These are phyloP conservation scores for Seriola aureovittata DNA, from an alignment of 2,113 vertebrate species.

Conservation along the genomic window DNA sequence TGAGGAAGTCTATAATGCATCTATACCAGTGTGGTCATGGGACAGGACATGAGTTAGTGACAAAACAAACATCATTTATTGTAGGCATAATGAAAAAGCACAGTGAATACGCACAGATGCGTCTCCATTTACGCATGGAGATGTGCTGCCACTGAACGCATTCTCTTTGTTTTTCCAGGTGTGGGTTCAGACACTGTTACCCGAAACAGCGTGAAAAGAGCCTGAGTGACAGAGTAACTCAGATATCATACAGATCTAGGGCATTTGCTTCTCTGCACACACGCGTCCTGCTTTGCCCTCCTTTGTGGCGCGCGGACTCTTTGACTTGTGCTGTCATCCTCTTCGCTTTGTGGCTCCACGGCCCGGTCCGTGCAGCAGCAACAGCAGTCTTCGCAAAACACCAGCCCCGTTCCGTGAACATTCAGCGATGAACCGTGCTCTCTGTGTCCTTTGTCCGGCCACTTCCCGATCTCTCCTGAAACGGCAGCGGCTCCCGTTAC, in stretches of 20 bases:
- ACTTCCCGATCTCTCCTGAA: slow-evolving; percentile 47
- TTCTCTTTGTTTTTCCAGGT: slow-evolving; percentile 69
- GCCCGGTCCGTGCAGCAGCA: slow-evolving; percentile 41
- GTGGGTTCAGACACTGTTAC: slow-evolving; percentile 35
- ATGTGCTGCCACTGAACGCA: slow-evolving; percentile 34
- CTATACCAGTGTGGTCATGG: slow-evolving; percentile 56
- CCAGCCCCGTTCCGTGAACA: slow-evolving; percentile 45
- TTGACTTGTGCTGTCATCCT: slow-evolving; percentile 58
- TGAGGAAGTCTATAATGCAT: slow-evolving; percentile 73
- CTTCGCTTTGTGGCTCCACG: slow-evolving; percentile 44
- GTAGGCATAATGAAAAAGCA: slow-evolving; percentile 40
- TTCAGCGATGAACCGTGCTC: slow-evolving; percentile 28
- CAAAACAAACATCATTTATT: slow-evolving; percentile 55
- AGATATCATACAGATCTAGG: slow-evolving; percentile 69
- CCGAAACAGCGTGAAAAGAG: slow-evolving; percentile 49
- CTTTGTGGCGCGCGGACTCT: slow-evolving; percentile 61
- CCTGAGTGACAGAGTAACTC: slow-evolving; percentile 62
- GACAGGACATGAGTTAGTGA: slow-evolving; percentile 58
- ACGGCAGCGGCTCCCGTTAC: slow-evolving; percentile 3
- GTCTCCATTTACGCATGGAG: slow-evolving; percentile 77
- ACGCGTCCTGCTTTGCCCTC: slow-evolving; percentile 66
- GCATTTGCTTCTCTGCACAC: slow-evolving; percentile 61
- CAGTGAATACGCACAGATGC: slow-evolving; percentile 49
- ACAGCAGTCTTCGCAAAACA: slow-evolving; percentile 38
- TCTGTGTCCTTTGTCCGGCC: slow-evolving; percentile 32